Conservation (phyloP, 2,797 vertebrate genomes). For the Gallinago stenura region DNA sequence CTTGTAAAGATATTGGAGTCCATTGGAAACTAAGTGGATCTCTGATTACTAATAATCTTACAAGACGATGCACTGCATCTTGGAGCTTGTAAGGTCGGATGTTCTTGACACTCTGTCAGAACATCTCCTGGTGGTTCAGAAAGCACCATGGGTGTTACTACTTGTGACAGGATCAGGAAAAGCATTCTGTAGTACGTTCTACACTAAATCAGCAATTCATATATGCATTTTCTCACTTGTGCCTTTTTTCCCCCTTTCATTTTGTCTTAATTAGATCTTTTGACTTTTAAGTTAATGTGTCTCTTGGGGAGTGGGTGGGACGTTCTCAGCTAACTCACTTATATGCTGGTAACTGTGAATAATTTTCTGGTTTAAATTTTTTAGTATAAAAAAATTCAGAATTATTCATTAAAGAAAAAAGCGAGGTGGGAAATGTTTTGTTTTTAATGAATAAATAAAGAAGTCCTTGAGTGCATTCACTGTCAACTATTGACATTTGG, state of each 20-base stretch:
- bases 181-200: neutral
- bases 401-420: neutral
- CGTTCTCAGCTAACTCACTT: neutral
- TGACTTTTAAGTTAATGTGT: neutral
- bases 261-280: neutral
- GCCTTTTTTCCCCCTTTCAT: neutral
- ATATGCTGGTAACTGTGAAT: neutral
- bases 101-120: neutral
- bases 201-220: neutral
- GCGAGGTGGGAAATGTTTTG: neutral
- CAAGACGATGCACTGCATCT: neutral
- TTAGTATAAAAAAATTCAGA: neutral
- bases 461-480: neutral
- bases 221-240: neutral
- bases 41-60: neutral
- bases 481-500: neutral
- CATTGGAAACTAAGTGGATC: neutral
- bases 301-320: neutral
- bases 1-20: neutral
- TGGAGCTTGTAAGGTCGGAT: neutral
- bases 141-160: neutral
- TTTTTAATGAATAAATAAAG: constrained; percentile 1
- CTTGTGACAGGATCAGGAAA: neutral
- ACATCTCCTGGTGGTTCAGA: neutral
- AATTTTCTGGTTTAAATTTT: neutral